Evolutionary conservation across 2,113 vertebrate species (phyloP).

Genomic region (Serilophus lunatus): DNA sequence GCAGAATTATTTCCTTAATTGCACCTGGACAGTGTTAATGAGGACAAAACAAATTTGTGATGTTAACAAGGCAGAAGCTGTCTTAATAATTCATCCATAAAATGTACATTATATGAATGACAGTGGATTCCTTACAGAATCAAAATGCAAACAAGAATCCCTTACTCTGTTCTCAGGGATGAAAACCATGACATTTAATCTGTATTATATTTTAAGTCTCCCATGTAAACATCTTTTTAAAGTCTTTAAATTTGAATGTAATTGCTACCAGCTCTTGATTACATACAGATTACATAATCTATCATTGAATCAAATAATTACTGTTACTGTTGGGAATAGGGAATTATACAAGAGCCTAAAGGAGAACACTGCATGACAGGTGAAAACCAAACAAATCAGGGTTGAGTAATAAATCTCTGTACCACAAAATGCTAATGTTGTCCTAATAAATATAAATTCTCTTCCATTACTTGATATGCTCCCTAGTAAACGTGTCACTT

Average conservation of each 20-base stretch:
- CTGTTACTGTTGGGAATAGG: constrained; percentile 6
- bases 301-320: constrained; percentile 51
- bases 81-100: background rate
- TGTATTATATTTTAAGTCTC: constrained; percentile 24
- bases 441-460: constrained; percentile 46
- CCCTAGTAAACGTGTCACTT: background rate
- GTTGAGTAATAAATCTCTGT: constrained; percentile 38
- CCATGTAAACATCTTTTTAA: constrained; percentile 13
- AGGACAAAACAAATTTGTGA: background rate
- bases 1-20: background rate
- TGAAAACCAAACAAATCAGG: constrained; percentile 46
- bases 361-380: background rate
- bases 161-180: background rate
- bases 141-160: background rate
- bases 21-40: background rate
- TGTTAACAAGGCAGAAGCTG: background rate
- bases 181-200: background rate
- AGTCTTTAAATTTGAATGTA: background rate
- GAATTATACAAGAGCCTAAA: constrained; percentile 17
- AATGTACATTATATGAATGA: background rate
- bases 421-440: constrained; percentile 28
- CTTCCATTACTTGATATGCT: background rate
- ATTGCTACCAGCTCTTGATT: constrained; percentile 39
- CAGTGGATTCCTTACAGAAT: background rate
- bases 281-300: constrained; percentile 8